Percentiles rank a stretch among this genome's conserved stretches.
Evolutionary conservation across 2,888 invertebrate genomes (phyloP).

Genomic region (Napeogenes inachia): DNA sequence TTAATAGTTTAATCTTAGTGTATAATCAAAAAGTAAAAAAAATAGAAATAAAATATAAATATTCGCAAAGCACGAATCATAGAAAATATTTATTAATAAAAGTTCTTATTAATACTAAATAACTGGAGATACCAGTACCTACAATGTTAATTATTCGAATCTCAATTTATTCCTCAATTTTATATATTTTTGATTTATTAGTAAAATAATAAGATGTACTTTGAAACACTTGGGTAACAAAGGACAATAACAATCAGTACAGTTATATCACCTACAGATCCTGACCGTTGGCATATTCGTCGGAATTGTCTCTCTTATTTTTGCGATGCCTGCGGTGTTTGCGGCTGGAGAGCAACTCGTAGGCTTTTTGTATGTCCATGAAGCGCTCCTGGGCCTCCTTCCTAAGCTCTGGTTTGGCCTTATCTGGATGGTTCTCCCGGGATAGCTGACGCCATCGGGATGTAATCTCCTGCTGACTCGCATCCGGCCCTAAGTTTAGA

Average conservation of each 20-base stretch:
- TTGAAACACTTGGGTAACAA: too few species aligned
- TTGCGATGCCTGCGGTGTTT: conserved; percentile 85
- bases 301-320: conserved; percentile 82
- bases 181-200: too few species aligned
- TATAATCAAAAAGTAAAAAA: too few species aligned
- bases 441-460: conserved; percentile 88
- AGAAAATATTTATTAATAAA: too few species aligned
- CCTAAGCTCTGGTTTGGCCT: conserved; percentile 85
- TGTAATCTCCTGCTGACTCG: conserved; percentile 91
- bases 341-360: conserved; percentile 90
- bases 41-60: too few species aligned
- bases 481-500: conserved; percentile 85
- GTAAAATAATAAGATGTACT: too few species aligned
- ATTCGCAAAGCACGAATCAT: too few species aligned
- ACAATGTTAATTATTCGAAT: too few species aligned
- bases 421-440: conserved; percentile 93
- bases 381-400: conserved; percentile 88
- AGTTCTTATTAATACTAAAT: too few species aligned
- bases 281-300: conserved; percentile 29
- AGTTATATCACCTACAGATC: neutral
- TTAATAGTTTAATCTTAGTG: too few species aligned
- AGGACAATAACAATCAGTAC: neutral
- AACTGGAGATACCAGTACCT: too few species aligned
- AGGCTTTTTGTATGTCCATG: conserved; percentile 95
- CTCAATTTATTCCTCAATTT: neutral